A percentile compares a stretch with the other conserved stretches of the same genome.
phyloP scores from a whole-genome alignment of 64 coral and sea anemone species.

The Anthopleura sola region DNA sequence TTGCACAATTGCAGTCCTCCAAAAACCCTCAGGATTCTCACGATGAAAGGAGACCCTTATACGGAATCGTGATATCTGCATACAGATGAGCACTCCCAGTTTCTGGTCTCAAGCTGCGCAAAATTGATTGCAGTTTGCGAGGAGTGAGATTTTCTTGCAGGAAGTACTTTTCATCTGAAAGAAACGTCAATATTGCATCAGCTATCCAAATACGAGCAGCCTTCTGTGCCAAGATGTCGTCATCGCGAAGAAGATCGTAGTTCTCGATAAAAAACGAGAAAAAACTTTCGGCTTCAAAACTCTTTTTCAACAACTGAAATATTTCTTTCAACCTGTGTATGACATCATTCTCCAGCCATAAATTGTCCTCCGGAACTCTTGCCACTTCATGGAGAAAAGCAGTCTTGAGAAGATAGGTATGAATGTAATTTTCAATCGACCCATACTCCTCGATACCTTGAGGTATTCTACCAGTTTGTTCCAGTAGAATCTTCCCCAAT shows the following conservation, averaged over 20 bases:
- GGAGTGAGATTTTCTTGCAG: neutral
- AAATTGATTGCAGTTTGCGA: constrained; percentile 1
- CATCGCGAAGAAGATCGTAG: constrained; percentile 23
- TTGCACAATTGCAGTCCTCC: neutral
- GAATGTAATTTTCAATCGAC: constrained; percentile 17
- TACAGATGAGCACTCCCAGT: too few species aligned
- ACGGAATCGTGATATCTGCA: neutral
- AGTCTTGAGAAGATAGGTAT: constrained; percentile 40
- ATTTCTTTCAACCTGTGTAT: neutral
- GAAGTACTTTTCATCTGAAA: constrained; percentile 10
- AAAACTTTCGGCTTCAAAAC: neutral
- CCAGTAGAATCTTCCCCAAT: constrained; percentile 23
- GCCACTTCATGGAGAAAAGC: constrained; percentile 31
- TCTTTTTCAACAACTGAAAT: constrained; percentile 22
- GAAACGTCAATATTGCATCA: constrained; percentile 36
- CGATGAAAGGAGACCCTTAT: too few species aligned
- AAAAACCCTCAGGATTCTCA: neutral
- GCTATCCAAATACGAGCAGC: constrained; percentile 29
- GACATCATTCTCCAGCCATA: neutral
- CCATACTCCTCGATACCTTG: constrained; percentile 26
- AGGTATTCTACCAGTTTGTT: constrained; percentile 17
- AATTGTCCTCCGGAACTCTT: constrained; percentile 24
- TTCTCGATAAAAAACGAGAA: constrained; percentile 29
- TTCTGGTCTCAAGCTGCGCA: constrained; percentile 22
- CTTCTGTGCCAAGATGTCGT: constrained; percentile 10